Evolutionary conservation across 2,888 invertebrate genomes (phyloP).

Genomic region (Phytoseiulus persimilis): DNA sequence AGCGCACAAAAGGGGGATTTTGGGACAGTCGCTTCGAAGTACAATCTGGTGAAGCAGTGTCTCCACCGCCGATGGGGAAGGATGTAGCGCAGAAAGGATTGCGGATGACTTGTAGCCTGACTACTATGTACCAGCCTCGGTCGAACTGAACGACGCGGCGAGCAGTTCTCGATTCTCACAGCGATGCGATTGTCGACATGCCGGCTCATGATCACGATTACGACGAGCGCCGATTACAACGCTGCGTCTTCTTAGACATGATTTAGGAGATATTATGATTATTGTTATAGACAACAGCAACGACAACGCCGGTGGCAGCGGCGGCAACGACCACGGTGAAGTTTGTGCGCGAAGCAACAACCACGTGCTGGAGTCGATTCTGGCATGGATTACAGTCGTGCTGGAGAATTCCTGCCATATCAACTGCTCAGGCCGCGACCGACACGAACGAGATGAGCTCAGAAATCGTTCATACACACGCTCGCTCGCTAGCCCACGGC

Average conservation of each 20-base stretch:
- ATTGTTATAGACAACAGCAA: neutral
- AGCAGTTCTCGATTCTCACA: neutral
- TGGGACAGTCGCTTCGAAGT: neutral
- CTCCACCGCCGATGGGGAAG: neutral
- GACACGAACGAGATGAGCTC: neutral
- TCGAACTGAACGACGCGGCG: neutral
- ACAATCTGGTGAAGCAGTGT: neutral
- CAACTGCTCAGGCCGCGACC: neutral
- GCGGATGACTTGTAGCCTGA: neutral
- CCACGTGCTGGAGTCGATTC: neutral
- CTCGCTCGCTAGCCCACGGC: neutral
- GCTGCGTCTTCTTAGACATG: neutral
- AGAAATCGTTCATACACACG: neutral
- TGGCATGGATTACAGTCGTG: neutral
- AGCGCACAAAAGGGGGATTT: neutral
- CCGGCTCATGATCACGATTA: slow-evolving; percentile 5
- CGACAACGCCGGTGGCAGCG: neutral
- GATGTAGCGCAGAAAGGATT: neutral
- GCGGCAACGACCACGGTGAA: neutral
- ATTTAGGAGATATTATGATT: neutral
- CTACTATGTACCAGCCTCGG: neutral
- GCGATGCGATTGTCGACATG: neutral
- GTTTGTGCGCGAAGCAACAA: neutral
- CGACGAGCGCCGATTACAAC: neutral
- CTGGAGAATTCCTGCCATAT: neutral